Percentiles rank a stretch among this genome's conserved stretches.
Evolutionary conservation across 1,140 invertebrate species (phyloP).

Genomic region (Caerostris darwini): DNA sequence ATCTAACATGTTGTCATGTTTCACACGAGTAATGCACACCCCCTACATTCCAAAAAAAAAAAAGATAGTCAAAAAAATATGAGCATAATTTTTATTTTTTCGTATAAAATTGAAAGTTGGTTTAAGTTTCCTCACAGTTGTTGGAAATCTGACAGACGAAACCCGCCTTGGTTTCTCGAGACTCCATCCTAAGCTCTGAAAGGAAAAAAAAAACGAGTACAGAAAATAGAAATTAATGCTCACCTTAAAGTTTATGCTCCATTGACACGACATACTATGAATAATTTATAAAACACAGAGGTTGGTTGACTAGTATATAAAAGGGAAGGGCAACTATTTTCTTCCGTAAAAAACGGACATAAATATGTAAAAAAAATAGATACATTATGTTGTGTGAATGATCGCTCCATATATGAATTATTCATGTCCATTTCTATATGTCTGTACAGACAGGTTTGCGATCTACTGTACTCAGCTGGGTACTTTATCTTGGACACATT

Average conservation of each 20-base stretch:
- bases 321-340: constrained; percentile 23
- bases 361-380: constrained; percentile 56
- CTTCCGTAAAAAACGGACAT: constrained; percentile 3
- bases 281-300: constrained; percentile 75
- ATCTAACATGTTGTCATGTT: neutral
- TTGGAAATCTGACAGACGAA: constrained; percentile 25
- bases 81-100: neutral
- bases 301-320: constrained; percentile 73
- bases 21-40: neutral
- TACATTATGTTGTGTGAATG: constrained; percentile 76
- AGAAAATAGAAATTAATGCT: constrained; percentile 68
- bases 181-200: neutral
- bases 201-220: neutral
- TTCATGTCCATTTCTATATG: constrained; percentile 68
- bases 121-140: constrained; percentile 10
- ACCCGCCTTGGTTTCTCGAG: neutral
- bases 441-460: constrained; percentile 47
- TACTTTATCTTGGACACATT: constrained; percentile 50
- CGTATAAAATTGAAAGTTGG: neutral
- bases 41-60: neutral
- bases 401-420: constrained; percentile 64
- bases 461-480: constrained; percentile 41
- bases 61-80: neutral
- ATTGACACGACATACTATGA: constrained; percentile 75
- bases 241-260: constrained; percentile 72